Conservation (phyloP, 2,113 vertebrate species). For the Charadrius vociferus region DNA sequence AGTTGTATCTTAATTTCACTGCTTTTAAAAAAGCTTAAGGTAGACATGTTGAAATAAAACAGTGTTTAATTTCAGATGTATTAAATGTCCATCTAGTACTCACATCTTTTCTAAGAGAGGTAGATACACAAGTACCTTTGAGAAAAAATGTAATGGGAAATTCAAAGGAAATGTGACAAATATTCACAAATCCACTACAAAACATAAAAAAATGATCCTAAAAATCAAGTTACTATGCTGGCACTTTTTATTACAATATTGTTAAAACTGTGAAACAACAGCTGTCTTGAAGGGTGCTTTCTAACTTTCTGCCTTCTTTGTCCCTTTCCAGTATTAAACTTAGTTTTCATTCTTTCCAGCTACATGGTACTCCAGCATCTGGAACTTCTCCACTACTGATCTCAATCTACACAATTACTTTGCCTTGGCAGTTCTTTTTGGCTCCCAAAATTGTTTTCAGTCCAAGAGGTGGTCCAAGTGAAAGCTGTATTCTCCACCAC, state of each 20-base stretch:
- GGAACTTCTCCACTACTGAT: background rate
- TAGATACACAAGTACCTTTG: background rate
- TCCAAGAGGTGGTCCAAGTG: background rate
- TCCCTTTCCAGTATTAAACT: background rate
- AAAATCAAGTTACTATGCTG: background rate
- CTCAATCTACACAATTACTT: slow-evolving; percentile 42
- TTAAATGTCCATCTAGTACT: background rate
- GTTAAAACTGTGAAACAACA: background rate
- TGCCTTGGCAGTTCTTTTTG: slow-evolving; percentile 35
- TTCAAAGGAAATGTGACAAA: background rate
- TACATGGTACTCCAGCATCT: background rate
- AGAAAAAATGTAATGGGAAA: background rate
- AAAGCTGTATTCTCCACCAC: background rate
- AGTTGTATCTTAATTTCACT: background rate
- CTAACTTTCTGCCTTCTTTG: background rate
- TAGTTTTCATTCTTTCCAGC: background rate
- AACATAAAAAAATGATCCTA: background rate
- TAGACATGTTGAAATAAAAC: background rate
- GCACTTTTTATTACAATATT: background rate
- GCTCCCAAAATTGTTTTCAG: background rate
- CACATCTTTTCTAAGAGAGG: background rate
- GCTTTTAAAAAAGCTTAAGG: background rate
- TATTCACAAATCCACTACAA: background rate
- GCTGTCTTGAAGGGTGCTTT: background rate
- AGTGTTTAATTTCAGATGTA: background rate